Evolutionary conservation across 1,140 invertebrate genomes (phyloP).

Genomic region (Solenopsis fugax): DNA sequence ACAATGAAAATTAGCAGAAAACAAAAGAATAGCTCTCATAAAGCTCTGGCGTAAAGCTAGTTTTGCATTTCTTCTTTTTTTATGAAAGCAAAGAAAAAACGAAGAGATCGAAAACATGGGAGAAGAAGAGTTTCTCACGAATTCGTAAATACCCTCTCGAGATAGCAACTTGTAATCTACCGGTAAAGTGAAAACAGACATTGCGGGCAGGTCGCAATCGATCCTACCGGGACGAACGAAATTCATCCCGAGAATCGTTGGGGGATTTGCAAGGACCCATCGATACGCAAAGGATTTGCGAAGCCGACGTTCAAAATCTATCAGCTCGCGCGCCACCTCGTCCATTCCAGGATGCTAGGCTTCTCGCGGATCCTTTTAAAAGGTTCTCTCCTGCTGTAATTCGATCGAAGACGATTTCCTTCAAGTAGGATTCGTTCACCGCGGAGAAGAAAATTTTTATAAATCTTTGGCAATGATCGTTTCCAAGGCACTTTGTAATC

Average conservation of each 20-base stretch:
- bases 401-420: constrained; percentile 55
- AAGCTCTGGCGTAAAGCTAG: not conserved
- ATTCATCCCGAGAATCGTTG: constrained; percentile 57
- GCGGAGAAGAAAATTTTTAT: constrained; percentile 18
- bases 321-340: constrained; percentile 47
- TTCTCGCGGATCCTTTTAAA: constrained; percentile 53
- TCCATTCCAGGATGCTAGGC: constrained; percentile 33
- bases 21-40: not conserved
- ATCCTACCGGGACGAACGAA: constrained; percentile 32
- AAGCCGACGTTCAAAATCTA: constrained; percentile 61
- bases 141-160: constrained; percentile 23
- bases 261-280: constrained; percentile 58
- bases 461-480: constrained; percentile 5
- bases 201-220: constrained; percentile 50
- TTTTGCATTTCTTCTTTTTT: not conserved
- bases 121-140: constrained; percentile 18
- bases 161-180: constrained; percentile 54
- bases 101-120: not conserved
- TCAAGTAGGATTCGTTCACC: constrained; percentile 15
- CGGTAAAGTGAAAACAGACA: constrained; percentile 62
- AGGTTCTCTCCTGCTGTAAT: constrained; percentile 47
- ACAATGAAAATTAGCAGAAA: not conserved
- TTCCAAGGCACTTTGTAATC: constrained; percentile 3
- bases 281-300: constrained; percentile 63
- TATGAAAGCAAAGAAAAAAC: not conserved